These are phyloP conservation scores for Enteromius afrohamiltoni DNA, from an alignment of 2,797 vertebrate species.

Conservation along the genomic window DNA sequence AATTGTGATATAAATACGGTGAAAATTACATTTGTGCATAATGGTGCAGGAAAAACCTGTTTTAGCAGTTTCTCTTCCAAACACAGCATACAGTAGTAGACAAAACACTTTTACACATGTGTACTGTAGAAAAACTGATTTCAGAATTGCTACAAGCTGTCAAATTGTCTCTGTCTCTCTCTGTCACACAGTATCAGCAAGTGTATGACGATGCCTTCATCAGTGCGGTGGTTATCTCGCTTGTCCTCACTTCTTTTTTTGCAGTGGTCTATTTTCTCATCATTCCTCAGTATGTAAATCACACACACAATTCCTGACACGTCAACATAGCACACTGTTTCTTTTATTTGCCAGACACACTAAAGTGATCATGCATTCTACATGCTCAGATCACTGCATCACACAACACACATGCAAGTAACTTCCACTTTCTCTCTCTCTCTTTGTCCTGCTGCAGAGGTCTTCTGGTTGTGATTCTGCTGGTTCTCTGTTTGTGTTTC, in stretches of 20 bases:
- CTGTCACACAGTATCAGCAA: slow-evolving; percentile 87
- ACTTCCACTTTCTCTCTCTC: slow-evolving; percentile 1
- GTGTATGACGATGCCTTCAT: slow-evolving; percentile 94
- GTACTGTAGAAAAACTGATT: neutral
- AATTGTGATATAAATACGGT: neutral
- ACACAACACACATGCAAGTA: slow-evolving; percentile 11
- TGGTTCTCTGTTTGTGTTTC: slow-evolving; percentile 96
- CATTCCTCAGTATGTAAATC: slow-evolving; percentile 91
- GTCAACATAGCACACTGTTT: slow-evolving; percentile 24
- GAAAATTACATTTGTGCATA: neutral
- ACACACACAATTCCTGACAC: slow-evolving; percentile 37
- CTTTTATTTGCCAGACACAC: slow-evolving; percentile 26
- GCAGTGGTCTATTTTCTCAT: slow-evolving; percentile 96
- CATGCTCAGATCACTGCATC: slow-evolving; percentile 7
- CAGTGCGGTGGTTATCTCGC: slow-evolving; percentile 91
- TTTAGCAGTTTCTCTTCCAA: neutral
- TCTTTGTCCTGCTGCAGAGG: slow-evolving; percentile 75
- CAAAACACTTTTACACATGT: neutral
- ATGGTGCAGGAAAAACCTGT: neutral
- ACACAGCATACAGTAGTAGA: neutral
- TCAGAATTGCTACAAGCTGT: neutral
- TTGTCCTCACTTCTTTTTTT: slow-evolving; percentile 91
- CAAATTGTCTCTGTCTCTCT: slow-evolving; percentile 36
- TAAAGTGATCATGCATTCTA: slow-evolving; percentile 15
- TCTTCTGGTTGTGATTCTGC: slow-evolving; percentile 88